These are phyloP conservation scores for Phoenicopterus ruber DNA, from an alignment of 2,113 vertebrate genomes.

Conservation along the genomic window DNA sequence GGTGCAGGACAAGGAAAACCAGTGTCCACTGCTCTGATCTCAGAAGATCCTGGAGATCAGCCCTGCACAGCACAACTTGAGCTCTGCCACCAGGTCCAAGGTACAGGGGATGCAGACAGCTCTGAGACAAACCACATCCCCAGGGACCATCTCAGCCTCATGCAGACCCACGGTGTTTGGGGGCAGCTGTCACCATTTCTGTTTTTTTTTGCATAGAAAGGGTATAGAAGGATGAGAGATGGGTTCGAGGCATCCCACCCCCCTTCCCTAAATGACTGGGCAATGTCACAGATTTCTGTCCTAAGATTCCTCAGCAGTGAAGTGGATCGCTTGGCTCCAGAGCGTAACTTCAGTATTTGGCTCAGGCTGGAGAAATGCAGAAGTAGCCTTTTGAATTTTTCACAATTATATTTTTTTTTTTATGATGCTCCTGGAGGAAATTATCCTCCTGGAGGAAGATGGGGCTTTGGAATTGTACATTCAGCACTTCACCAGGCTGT, in stretches of 20 bases:
- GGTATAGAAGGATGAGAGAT: background rate
- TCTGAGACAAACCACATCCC: background rate
- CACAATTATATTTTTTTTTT: background rate
- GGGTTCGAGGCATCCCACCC: background rate
- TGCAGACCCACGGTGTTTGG: background rate
- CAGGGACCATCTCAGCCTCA: background rate
- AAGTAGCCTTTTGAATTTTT: constrained; percentile 1
- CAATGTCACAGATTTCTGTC: constrained; percentile 1
- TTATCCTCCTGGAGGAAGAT: constrained; percentile 13
- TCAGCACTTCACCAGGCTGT: background rate
- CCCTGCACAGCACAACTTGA: background rate
- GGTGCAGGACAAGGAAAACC: background rate
- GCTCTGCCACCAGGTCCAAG: background rate
- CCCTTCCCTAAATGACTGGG: background rate
- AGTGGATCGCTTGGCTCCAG: background rate
- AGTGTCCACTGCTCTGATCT: background rate
- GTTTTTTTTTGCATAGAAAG: background rate
- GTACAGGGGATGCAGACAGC: background rate
- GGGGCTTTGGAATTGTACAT: background rate
- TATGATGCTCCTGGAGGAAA: background rate
- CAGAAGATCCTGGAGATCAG: background rate
- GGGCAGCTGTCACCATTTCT: background rate
- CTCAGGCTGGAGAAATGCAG: background rate
- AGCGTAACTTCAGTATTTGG: background rate
- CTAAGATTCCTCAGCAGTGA: background rate